A percentile compares a stretch with the other conserved stretches of the same genome.
phyloP scores from a whole-genome alignment of 2,888 invertebrate species.

The Camponotus fellah region DNA sequence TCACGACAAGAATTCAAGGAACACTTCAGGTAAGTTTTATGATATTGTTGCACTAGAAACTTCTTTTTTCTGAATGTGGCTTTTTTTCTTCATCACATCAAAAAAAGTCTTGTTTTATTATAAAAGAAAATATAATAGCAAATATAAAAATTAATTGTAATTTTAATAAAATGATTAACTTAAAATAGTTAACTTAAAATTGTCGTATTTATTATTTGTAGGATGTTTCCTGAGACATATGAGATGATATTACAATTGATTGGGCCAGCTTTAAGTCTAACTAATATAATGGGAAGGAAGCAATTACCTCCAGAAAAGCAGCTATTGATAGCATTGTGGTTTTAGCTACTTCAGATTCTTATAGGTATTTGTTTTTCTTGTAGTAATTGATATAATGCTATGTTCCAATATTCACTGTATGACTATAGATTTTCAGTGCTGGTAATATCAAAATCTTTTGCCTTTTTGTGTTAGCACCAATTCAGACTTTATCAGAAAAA shows the following conservation, averaged over 20 bases:
- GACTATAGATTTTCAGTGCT: no score
- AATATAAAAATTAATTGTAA: no score
- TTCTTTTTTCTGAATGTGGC: background rate
- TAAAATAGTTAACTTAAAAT: no score
- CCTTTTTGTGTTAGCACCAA: no score
- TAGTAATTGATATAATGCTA: background rate
- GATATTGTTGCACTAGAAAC: background rate
- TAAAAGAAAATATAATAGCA: no score
- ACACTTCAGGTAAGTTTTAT: slow-evolving; percentile 8
- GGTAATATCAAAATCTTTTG: no score
- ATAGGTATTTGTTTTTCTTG: background rate
- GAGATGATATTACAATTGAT: background rate
- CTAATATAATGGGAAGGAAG: background rate
- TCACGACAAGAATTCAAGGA: slow-evolving; percentile 4
- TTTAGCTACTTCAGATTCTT: slow-evolving; percentile 9
- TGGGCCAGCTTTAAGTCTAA: background rate
- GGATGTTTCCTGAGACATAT: background rate
- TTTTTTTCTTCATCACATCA: no score
- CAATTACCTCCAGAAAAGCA: background rate
- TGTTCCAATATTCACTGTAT: background rate
- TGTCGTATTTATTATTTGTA: background rate
- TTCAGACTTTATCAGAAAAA: no score
- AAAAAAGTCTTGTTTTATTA: no score
- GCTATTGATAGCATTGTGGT: background rate
- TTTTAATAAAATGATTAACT: no score